Conservation (phyloP, 2,888 invertebrate genomes). For the Tinea trinotella region DNA sequence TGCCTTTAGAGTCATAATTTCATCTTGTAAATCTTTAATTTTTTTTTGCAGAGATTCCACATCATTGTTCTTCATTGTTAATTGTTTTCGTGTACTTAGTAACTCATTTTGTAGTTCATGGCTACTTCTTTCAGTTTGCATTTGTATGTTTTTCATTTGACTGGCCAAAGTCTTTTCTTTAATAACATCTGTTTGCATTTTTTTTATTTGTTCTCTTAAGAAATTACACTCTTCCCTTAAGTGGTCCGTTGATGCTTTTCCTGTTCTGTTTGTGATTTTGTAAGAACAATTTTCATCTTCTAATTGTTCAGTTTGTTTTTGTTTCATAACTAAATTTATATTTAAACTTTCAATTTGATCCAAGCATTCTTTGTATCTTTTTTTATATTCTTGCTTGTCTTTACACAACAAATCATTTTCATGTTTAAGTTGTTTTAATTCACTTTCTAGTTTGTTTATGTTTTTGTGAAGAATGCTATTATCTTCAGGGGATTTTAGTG, state of each 20-base stretch:
- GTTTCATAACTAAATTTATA: slow-evolving; percentile 53
- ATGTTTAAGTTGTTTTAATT: slow-evolving; percentile 42
- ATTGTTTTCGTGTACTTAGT: slow-evolving; percentile 74
- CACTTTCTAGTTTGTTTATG: slow-evolving; percentile 41
- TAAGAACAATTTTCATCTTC: slow-evolving; percentile 62
- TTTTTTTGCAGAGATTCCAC: slow-evolving; percentile 71
- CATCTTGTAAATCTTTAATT: slow-evolving; percentile 72
- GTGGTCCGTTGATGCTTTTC: slow-evolving; percentile 55
- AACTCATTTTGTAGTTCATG: slow-evolving; percentile 79
- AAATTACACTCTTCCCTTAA: slow-evolving; percentile 57
- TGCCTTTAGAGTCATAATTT: slow-evolving; percentile 72
- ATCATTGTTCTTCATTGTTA: slow-evolving; percentile 73
- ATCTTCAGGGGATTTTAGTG: slow-evolving; percentile 34
- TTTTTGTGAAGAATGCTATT: slow-evolving; percentile 38
- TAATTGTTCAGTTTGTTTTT: slow-evolving; percentile 52
- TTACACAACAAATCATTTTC: slow-evolving; percentile 46
- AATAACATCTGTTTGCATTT: slow-evolving; percentile 58
- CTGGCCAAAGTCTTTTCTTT: slow-evolving; percentile 61
- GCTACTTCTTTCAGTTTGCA: slow-evolving; percentile 82
- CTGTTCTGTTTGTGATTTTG: slow-evolving; percentile 55
- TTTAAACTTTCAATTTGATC: slow-evolving; percentile 53
- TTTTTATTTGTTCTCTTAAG: slow-evolving; percentile 58
- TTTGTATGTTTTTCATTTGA: slow-evolving; percentile 78
- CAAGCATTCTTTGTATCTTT: slow-evolving; percentile 47
- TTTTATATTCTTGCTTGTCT: slow-evolving; percentile 57